phyloP scores from a whole-genome alignment of 2,888 invertebrate species.

The Monopis laevigella region DNA sequence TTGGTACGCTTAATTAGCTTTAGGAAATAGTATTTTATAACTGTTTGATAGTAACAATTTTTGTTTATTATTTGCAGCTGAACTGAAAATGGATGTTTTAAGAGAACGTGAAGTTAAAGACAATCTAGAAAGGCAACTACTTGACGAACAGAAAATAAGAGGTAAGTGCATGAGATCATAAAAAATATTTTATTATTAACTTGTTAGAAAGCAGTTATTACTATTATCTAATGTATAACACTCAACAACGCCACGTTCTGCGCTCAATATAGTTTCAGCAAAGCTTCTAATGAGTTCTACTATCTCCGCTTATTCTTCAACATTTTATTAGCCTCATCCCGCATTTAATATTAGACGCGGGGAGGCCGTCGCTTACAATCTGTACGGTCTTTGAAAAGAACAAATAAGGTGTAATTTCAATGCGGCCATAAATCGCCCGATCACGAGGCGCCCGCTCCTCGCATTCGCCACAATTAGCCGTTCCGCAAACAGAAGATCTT shows the following conservation, averaged over 20 bases:
- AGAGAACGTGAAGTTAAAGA: constrained; percentile 94
- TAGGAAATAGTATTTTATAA: too few species aligned
- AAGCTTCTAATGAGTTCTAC: neutral
- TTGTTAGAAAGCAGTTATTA: neutral
- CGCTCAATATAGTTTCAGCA: constrained; percentile 1
- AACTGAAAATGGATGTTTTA: constrained; percentile 94
- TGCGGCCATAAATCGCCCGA: constrained; percentile 50
- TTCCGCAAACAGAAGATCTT: constrained; percentile 40
- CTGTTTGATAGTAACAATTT: too few species aligned
- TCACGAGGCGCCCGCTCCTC: constrained; percentile 28
- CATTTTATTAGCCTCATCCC: constrained; percentile 3
- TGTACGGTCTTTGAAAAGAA: constrained; percentile 29
- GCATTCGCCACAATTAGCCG: constrained; percentile 49
- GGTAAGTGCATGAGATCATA: constrained; percentile 70
- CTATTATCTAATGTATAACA: constrained; percentile 1
- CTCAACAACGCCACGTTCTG: too few species aligned
- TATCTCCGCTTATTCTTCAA: constrained; percentile 4
- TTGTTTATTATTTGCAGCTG: constrained; percentile 76
- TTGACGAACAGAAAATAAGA: constrained; percentile 94
- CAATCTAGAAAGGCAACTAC: constrained; percentile 90
- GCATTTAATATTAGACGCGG: constrained; percentile 21
- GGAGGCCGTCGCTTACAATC: constrained; percentile 20
- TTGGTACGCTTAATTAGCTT: too few species aligned
- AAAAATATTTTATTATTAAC: neutral
- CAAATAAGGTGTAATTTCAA: constrained; percentile 50